Evolutionary conservation across 2,797 vertebrate genomes (phyloP), one percentile per base, ranked within the genome.

Genomic region (Darevskia mixta): DNA sequence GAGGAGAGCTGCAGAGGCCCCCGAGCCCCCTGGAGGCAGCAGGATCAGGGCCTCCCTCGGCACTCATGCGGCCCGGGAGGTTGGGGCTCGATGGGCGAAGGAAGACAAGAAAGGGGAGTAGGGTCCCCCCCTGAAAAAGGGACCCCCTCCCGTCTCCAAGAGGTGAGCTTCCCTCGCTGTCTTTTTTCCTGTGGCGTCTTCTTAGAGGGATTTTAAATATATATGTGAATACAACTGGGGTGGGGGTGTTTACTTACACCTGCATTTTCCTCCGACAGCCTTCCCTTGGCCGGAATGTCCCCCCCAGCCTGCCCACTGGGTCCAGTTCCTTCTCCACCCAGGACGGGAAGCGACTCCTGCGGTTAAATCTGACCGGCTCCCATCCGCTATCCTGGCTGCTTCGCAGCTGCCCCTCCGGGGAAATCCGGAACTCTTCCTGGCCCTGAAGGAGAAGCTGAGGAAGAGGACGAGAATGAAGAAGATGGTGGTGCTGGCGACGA

Each of bases 11-110:
- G 82, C 87, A 5, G 10, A 69, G 72, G 10, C 85, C 79, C 45
- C 38, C 38, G 17, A 10, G n/a, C n/a, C 55, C 61, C 73, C 73
- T 5, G 73, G 17, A 25, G 85, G 75, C 75, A 32, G 75, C 75
- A 32, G 82, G 88, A 87, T 93, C 95, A 89, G 93, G 82, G 43
- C 61, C 82, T 25, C 83, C 79, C 81, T 87, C 77, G 13, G 23
- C 89, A 88, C 86, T 89, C 94, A 94, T 95, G 89, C 92, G 92
- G 91, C 67, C 89, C 85, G 25, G n/a, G 41, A 55, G 64, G 43
- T 35, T 20, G 13, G 66, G 49, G 49, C n/a, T 35, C 41, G 15
- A 25, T n/a, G 27, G 67, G 20, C 55, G 10, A 38, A 38, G 32
- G 3, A 18, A 11, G 79, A 3, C 67, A 15, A 32, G 38, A 41